These are phyloP conservation scores for Drosophila bifasciata DNA, from an alignment of 1,140 invertebrate species.

Conservation along the genomic window DNA sequence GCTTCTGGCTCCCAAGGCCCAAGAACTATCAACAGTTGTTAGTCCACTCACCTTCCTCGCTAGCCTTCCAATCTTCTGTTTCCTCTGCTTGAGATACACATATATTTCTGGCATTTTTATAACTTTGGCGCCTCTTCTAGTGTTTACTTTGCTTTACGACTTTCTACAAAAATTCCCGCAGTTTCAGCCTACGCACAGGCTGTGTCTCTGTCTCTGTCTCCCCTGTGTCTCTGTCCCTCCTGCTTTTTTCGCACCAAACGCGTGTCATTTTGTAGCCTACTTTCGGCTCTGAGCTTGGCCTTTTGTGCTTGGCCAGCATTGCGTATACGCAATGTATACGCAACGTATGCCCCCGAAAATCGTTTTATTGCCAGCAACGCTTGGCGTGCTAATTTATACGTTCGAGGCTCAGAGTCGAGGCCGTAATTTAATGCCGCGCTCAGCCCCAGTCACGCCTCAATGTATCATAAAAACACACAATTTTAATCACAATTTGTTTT, in stretches of 20 bases:
- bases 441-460: slow-evolving; percentile 62
- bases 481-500: slow-evolving; percentile 75
- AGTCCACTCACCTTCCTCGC: slow-evolving; percentile 13
- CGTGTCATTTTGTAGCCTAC: slow-evolving; percentile 75
- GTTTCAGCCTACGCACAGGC: slow-evolving; percentile 26
- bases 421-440: slow-evolving; percentile 52
- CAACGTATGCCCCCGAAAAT: slow-evolving; percentile 57
- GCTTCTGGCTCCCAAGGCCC: slow-evolving; percentile 3
- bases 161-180: slow-evolving; percentile 73
- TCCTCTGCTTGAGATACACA: slow-evolving; percentile 40
- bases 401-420: slow-evolving; percentile 11
- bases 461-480: slow-evolving; percentile 73
- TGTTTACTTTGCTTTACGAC: slow-evolving; percentile 79
- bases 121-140: slow-evolving; percentile 76
- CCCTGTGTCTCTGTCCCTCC: background rate
- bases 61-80: background rate
- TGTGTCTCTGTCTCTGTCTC: background rate
- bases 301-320: slow-evolving; percentile 30
- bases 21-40: slow-evolving; percentile 58
- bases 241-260: slow-evolving; percentile 32
- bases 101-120: slow-evolving; percentile 76
- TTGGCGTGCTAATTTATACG: slow-evolving; percentile 75
- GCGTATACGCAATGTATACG: slow-evolving; percentile 64
- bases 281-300: slow-evolving; percentile 32
- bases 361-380: slow-evolving; percentile 67